Percentiles rank a stretch among this genome's conserved stretches.
Conservation (phyloP, 1,140 invertebrate species). For the Hypsibius dujardini region DNA sequence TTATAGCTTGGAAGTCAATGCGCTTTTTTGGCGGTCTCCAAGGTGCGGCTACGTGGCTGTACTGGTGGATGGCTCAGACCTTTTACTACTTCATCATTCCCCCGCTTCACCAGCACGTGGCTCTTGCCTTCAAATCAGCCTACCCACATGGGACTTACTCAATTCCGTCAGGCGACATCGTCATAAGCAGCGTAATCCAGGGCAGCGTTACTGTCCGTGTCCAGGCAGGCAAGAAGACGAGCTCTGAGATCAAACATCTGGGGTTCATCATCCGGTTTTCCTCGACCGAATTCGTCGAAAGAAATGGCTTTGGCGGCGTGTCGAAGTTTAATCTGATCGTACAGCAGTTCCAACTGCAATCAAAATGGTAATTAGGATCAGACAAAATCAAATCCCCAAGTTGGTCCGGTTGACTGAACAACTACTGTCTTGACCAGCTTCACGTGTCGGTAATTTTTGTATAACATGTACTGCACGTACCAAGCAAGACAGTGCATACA, state of each 20-base stretch:
- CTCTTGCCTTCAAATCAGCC: no score
- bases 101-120: no score
- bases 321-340: slow-evolving; percentile 10
- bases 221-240: background rate
- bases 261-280: background rate
- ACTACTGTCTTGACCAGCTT: background rate
- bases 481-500: slow-evolving; percentile 13
- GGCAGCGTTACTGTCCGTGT: background rate
- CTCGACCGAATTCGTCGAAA: background rate
- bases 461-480: background rate
- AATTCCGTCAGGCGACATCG: background rate
- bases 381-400: background rate
- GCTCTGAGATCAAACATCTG: slow-evolving; percentile 9
- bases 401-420: background rate
- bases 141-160: no score
- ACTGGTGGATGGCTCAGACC: slow-evolving; percentile 1
- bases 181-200: background rate
- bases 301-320: slow-evolving; percentile 1
- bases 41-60: no score
- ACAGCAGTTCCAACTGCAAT: slow-evolving; percentile 11
- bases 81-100: slow-evolving; percentile 11
- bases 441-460: no score
- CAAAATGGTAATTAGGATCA: background rate
- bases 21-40: background rate
- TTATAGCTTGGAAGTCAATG: background rate